Percentiles rank a stretch among this genome's conserved stretches.
Conservation (phyloP, 2,888 invertebrate genomes). For the Leptopterna dolabrata region DNA sequence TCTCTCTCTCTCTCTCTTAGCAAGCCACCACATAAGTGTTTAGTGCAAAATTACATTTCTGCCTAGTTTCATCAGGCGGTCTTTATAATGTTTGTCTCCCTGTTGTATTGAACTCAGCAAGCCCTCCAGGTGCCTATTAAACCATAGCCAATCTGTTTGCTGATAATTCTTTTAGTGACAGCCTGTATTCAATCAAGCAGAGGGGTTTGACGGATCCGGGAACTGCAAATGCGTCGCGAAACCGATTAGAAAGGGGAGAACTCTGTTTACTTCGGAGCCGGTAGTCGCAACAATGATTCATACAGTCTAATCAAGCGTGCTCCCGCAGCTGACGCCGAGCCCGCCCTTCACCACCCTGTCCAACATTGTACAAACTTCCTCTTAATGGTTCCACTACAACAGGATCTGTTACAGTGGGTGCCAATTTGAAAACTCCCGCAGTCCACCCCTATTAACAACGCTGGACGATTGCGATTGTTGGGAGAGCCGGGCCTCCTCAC, state of each 20-base stretch:
- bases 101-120: no score
- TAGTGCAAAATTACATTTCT: no score
- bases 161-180: no score
- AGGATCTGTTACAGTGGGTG: constrained; percentile 42
- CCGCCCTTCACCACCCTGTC: neutral
- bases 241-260: neutral
- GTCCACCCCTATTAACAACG: neutral
- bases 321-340: constrained; percentile 29
- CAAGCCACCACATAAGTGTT: no score
- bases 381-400: constrained; percentile 5
- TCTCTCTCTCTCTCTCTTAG: no score
- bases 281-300: constrained; percentile 32
- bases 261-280: constrained; percentile 3
- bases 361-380: constrained; percentile 9
- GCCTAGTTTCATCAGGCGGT: no score
- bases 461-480: neutral
- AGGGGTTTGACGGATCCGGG: neutral
- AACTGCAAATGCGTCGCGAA: neutral
- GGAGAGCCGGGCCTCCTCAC: neutral
- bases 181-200: neutral
- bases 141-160: no score
- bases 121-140: no score
- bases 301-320: constrained; percentile 32
- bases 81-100: no score
- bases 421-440: constrained; percentile 40